These are phyloP conservation scores for Prunella himalayana DNA, from an alignment of 2,113 vertebrate species.

Conservation along the genomic window DNA sequence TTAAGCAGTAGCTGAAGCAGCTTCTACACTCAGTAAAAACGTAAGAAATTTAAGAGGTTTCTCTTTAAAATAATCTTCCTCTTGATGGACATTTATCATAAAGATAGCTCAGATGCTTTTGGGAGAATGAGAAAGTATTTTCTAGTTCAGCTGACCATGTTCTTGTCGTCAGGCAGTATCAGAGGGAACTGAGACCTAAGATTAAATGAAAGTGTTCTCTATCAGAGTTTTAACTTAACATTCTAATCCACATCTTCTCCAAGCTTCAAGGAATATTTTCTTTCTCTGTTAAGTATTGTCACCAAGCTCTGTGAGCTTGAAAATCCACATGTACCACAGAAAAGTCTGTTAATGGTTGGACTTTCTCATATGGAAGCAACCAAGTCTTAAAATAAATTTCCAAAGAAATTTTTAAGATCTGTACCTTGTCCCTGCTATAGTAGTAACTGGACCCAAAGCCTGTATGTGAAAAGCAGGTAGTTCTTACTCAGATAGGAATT, in stretches of 20 bases:
- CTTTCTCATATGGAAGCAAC: neutral
- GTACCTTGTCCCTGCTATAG: neutral
- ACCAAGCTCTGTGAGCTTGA: neutral
- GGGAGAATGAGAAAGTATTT: neutral
- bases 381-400: neutral
- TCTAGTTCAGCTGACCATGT: neutral
- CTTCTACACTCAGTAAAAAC: neutral
- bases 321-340: neutral
- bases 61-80: neutral
- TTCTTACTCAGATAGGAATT: neutral
- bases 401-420: neutral
- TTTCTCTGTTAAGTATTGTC: neutral
- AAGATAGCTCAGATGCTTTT: neutral
- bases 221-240: neutral
- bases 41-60: neutral
- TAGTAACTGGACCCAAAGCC: neutral
- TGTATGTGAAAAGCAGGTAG: neutral
- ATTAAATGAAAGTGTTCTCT: neutral
- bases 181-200: neutral
- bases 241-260: neutral
- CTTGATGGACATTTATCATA: neutral
- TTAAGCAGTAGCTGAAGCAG: neutral
- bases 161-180: neutral
- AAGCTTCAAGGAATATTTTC: rapidly evolving
- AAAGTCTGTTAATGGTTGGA: neutral